Percentiles rank a stretch among this genome's conserved stretches.
These are phyloP conservation scores for Pimpla rufipes DNA, from an alignment of 2,888 invertebrate species.

Conservation along the genomic window DNA sequence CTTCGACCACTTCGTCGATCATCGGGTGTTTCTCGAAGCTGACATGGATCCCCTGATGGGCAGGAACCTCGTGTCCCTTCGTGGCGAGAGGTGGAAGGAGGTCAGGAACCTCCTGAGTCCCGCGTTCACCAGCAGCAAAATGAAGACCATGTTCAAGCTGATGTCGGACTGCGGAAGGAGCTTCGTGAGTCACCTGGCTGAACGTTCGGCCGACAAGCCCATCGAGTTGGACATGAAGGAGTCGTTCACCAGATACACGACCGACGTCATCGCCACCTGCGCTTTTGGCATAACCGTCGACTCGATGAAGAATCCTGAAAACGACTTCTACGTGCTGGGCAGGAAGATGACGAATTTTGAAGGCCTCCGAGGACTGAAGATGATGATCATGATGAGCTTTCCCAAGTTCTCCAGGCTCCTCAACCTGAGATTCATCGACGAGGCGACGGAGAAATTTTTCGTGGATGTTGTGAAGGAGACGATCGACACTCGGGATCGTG, in stretches of 20 bases:
- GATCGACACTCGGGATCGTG: slow-evolving; percentile 42
- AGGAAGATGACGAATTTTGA: slow-evolving; percentile 50
- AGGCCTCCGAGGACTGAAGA: slow-evolving; percentile 23
- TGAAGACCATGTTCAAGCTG: slow-evolving; percentile 86
- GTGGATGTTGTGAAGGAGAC: slow-evolving; percentile 36
- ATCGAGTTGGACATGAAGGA: slow-evolving; percentile 75
- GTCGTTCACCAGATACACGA: slow-evolving; percentile 69
- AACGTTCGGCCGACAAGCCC: slow-evolving; percentile 32
- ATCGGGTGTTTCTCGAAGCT: slow-evolving; percentile 52
- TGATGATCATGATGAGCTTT: slow-evolving; percentile 9
- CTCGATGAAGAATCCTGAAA: slow-evolving; percentile 69
- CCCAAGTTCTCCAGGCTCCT: slow-evolving; percentile 32
- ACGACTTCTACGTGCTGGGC: slow-evolving; percentile 72
- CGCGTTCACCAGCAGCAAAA: slow-evolving; percentile 87
- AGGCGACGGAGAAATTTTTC: slow-evolving; percentile 42
- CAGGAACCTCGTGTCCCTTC: slow-evolving; percentile 70
- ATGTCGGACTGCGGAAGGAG: slow-evolving; percentile 81
- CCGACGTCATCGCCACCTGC: slow-evolving; percentile 72
- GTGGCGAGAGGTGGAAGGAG: slow-evolving; percentile 86
- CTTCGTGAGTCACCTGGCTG: slow-evolving; percentile 72
- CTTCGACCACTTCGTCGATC: slow-evolving; percentile 69
- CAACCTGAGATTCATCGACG: slow-evolving; percentile 20
- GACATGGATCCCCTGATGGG: slow-evolving; percentile 71
- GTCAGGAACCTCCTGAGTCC: slow-evolving; percentile 86
- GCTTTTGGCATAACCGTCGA: slow-evolving; percentile 71